Base-by-base conservation (phyloP, 2,113 vertebrate genomes). In the Myxocyprinus asiaticus region DNA sequence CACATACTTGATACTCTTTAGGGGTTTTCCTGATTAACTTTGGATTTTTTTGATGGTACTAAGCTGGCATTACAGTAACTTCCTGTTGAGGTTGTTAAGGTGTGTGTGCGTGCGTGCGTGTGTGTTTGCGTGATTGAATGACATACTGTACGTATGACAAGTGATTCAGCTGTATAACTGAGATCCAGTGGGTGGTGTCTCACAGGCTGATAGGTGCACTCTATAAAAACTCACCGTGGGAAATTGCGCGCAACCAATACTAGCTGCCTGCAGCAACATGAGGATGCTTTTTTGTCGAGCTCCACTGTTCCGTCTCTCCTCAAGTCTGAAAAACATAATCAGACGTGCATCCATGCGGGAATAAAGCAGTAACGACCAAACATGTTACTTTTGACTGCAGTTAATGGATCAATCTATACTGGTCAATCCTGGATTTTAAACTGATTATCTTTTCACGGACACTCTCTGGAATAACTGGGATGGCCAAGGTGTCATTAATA, bases 401-500 rank as follows among this genome's bases (percentile, higher is more conserved):
- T 33, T 33, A 7, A 15, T 62, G 45, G 69, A n/a, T 44, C 43
- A 7, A 42, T 66, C 47, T 15, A 33, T 33, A 33, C 22, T 33
- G 22, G 15, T 4, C 67, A 48, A 43, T 67, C 43, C 53, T 77
- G 43, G 82, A 70, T 76, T 66, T 43, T 75, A 7, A 45, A 81
- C 44, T 67, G 48, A 77, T 33, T 5, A 0, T 2, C 55, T 42
- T 58, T 12, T 71, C 42, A 59, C 10, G 10, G 72, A 65, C 14
- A 17, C n/a, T 53, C 48, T 79, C 48, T 68, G 70, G 53, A 77
- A 15, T 70, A 67, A 65, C 81, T 83, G 86, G 83, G 67, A 93
- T 93, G 91, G 91, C 91, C 86, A 78, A 77, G 63, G 77, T 44
- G n/a, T 83, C 87, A 22, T 77, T 72, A 22, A 42, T 85, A 82